These are phyloP conservation scores for Tylochromis polylepis DNA, from an alignment of 2,113 vertebrate species.

Conservation along the genomic window DNA sequence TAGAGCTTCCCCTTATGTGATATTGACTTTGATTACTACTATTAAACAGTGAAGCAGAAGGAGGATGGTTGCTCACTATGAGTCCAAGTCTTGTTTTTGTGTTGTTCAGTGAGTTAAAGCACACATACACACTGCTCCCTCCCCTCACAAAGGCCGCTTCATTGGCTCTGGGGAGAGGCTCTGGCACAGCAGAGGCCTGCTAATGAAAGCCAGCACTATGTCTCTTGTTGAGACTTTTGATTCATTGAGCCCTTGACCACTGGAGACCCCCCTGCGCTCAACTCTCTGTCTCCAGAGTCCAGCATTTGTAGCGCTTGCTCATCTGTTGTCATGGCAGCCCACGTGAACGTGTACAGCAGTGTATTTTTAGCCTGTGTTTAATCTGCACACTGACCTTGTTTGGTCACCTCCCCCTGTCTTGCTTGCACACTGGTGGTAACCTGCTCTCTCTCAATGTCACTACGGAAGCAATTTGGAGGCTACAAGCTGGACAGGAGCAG, in stretches of 20 bases:
- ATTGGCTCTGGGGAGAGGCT: slow-evolving; percentile 17
- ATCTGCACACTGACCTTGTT: slow-evolving; percentile 70
- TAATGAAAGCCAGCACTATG: slow-evolving; percentile 54
- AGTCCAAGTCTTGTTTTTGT: slow-evolving; percentile 7
- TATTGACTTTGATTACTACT: neutral
- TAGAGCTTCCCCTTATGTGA: neutral
- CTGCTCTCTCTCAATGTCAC: slow-evolving; percentile 32
- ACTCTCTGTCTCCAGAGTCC: slow-evolving; percentile 29
- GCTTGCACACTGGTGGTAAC: slow-evolving; percentile 36
- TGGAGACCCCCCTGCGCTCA: slow-evolving; percentile 15
- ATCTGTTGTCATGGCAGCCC: slow-evolving; percentile 72
- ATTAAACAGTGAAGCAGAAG: neutral
- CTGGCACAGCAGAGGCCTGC: slow-evolving; percentile 35
- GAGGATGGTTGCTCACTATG: neutral
- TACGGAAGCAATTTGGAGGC: slow-evolving; percentile 31
- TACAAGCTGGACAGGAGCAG: slow-evolving; percentile 13
- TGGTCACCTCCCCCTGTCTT: slow-evolving; percentile 47
- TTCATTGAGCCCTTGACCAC: slow-evolving; percentile 58
- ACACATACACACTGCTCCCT: neutral
- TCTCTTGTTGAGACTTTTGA: slow-evolving; percentile 47
- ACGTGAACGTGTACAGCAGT: slow-evolving; percentile 46
- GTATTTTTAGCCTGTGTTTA: slow-evolving; percentile 70
- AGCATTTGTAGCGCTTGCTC: slow-evolving; percentile 46
- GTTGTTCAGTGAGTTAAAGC: neutral
- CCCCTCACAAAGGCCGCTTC: slow-evolving; percentile 17